A percentile compares a stretch with the other conserved stretches of the same genome.
Conservation (phyloP, 2,113 vertebrate genomes). For the Calidris pugnax region DNA sequence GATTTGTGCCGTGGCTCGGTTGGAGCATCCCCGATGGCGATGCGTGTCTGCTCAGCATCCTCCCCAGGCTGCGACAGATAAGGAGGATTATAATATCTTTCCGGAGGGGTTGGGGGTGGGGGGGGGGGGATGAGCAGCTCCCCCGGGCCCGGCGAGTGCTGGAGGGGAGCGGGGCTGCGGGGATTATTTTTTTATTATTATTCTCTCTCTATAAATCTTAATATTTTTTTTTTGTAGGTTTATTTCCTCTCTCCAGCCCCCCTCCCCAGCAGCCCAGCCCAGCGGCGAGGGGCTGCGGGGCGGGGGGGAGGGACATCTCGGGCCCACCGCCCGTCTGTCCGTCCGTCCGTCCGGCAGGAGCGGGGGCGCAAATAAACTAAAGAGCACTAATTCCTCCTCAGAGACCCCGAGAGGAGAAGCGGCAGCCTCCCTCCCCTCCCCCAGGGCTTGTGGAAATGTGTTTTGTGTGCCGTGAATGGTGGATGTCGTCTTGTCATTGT, state of each 20-base stretch:
- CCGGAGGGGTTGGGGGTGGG: background rate
- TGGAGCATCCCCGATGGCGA: background rate
- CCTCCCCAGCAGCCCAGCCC: background rate
- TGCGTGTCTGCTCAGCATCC: background rate
- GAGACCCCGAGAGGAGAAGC: slow-evolving; percentile 86
- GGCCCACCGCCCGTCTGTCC: background rate
- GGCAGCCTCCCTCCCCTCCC: slow-evolving; percentile 80
- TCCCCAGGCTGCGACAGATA: background rate
- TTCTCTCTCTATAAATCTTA: background rate
- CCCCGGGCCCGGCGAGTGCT: background rate
- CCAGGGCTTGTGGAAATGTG: slow-evolving; percentile 88
- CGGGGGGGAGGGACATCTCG: background rate
- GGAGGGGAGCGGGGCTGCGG: background rate
- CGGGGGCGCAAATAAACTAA: slow-evolving; percentile 81
- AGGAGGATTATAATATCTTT: background rate
- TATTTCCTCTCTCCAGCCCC: background rate
- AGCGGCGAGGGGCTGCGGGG: background rate
- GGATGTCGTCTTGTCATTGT: slow-evolving; percentile 88
- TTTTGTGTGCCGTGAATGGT: slow-evolving; percentile 90
- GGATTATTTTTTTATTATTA: background rate
- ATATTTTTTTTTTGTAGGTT: background rate
- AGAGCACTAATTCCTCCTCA: slow-evolving; percentile 89
- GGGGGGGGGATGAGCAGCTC: background rate
- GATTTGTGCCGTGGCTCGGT: fast-evolving
- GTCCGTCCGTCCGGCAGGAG: background rate